Evolutionary conservation across 2,888 invertebrate genomes (phyloP).

Genomic region (Caenorhabditis becei): DNA sequence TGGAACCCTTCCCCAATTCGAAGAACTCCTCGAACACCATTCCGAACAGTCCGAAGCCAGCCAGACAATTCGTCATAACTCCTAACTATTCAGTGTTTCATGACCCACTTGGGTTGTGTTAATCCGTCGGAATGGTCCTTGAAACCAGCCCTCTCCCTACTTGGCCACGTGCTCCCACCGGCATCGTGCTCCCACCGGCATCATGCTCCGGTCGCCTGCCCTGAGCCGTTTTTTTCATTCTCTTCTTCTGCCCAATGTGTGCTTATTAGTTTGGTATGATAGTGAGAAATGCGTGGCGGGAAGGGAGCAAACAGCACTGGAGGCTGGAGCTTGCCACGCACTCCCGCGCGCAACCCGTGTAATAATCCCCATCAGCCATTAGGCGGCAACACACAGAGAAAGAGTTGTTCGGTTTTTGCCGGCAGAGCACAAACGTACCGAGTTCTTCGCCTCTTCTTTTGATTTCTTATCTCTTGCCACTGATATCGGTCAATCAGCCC

Average conservation of each 20-base stretch:
- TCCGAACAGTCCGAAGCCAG: background rate
- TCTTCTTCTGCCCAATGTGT: conserved; percentile 34
- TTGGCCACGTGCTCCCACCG: conserved; percentile 24
- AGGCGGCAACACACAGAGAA: conserved; percentile 23
- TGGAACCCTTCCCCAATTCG: background rate
- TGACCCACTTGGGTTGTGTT: conserved; percentile 31
- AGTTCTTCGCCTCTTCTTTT: conserved; percentile 29
- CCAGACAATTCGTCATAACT: conserved; percentile 18
- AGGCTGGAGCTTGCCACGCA: conserved; percentile 35
- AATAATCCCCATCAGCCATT: conserved; percentile 49
- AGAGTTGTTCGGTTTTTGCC: conserved; percentile 46
- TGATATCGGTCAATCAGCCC: background rate
- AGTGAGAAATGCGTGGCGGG: conserved; percentile 58
- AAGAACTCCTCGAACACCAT: background rate
- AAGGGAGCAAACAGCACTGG: conserved; percentile 50
- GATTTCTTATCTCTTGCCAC: conserved; percentile 10
- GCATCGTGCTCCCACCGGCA: background rate
- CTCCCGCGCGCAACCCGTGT: conserved; percentile 50
- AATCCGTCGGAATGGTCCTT: conserved; percentile 17
- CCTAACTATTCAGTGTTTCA: conserved; percentile 34
- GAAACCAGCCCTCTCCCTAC: conserved; percentile 2
- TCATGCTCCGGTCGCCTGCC: conserved; percentile 1
- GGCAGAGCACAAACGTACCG: conserved; percentile 29
- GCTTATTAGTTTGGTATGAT: conserved; percentile 56
- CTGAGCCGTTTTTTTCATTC: conserved; percentile 1